phyloP scores from a whole-genome alignment of 2,888 invertebrate genomes.

The Prosopocoilus inquinatus region DNA sequence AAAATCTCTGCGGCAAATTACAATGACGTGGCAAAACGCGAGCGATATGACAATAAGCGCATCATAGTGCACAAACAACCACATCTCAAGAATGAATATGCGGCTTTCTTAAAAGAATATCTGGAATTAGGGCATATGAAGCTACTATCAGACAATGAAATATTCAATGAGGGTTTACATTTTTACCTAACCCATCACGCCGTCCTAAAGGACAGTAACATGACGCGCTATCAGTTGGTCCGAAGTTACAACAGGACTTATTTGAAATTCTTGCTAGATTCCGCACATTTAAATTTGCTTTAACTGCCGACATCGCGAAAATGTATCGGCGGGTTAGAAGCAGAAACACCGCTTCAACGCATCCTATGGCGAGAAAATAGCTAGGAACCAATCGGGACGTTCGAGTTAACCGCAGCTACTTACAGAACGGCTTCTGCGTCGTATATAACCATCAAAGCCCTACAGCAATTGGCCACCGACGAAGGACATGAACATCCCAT shows the following conservation, averaged over 20 bases:
- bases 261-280: slow-evolving; percentile 2
- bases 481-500: too few species aligned
- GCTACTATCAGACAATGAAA: neutral
- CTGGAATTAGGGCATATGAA: neutral
- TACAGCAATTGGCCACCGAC: too few species aligned
- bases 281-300: neutral
- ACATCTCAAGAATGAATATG: neutral
- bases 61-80: neutral
- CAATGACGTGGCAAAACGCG: too few species aligned
- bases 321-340: neutral
- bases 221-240: neutral
- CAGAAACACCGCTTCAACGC: too few species aligned
- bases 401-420: too few species aligned
- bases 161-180: neutral
- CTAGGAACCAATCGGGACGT: too few species aligned
- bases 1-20: too few species aligned
- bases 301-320: slow-evolving; percentile 3
- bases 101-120: neutral
- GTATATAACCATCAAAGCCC: too few species aligned
- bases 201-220: neutral
- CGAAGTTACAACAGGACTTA: neutral
- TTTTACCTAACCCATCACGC: slow-evolving; percentile 6
- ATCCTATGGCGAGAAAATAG: too few species aligned
- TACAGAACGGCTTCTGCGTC: too few species aligned
- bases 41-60: too few species aligned